Evolutionary conservation across 1,140 invertebrate species (phyloP).

Genomic region (Drosophila kurseongensis): DNA sequence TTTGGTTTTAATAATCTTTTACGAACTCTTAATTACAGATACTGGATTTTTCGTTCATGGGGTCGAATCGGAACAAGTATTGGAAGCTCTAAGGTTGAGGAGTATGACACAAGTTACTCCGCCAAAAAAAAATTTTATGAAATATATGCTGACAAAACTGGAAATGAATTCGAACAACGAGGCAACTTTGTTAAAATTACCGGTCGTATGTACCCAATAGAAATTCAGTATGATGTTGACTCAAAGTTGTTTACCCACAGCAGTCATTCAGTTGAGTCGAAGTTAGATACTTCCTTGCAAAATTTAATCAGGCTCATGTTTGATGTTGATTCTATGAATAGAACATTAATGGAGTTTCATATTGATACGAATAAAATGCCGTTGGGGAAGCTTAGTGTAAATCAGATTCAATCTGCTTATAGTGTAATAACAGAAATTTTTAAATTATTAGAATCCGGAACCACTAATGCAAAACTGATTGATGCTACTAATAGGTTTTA

Average conservation of each 20-base stretch:
- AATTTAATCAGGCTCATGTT: constrained; percentile 95
- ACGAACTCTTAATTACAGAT: constrained; percentile 85
- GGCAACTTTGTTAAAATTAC: constrained; percentile 91
- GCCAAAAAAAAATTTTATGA: constrained; percentile 89
- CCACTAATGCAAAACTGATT: constrained; percentile 87
- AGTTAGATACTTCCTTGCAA: constrained; percentile 91
- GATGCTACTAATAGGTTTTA: constrained; percentile 96
- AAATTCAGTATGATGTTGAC: constrained; percentile 92
- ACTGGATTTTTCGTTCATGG: constrained; percentile 96
- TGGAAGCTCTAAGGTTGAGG: constrained; percentile 92
- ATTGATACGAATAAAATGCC: constrained; percentile 99
- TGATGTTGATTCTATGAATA: constrained; percentile 96
- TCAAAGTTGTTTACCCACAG: constrained; percentile 6
- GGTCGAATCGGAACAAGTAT: constrained; percentile 97
- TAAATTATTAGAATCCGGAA: constrained; percentile 86
- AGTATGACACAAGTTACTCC: constrained; percentile 85
- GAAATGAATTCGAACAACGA: constrained; percentile 91
- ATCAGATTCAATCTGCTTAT: constrained; percentile 95
- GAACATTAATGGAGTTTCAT: constrained; percentile 97
- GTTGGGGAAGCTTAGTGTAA: constrained; percentile 96
- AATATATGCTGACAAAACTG: constrained; percentile 93
- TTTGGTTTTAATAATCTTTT: not conserved
- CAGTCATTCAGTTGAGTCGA: constrained; percentile 86
- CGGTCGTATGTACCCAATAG: constrained; percentile 94
- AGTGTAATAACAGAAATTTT: constrained; percentile 92